Evolutionary conservation across 2,113 vertebrate species (phyloP).

Genomic region (Leucosticte australis): DNA sequence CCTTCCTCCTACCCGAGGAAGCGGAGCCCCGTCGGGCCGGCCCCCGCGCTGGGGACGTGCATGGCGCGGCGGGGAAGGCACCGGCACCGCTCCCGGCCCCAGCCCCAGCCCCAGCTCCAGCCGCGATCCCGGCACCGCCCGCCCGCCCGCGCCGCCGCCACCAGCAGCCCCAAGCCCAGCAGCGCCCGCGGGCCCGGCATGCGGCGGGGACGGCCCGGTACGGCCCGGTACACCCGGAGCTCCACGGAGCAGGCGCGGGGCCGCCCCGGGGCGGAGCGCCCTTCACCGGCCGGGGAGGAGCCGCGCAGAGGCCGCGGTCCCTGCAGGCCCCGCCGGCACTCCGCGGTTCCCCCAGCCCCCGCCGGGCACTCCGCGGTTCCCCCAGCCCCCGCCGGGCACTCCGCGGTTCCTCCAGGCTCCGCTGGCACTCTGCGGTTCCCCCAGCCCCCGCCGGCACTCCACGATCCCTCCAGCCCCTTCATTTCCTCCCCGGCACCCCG

Average conservation of each 20-base stretch:
- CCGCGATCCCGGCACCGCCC: background rate
- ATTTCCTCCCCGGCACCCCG: background rate
- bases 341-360: too few species aligned
- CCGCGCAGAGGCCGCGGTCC: rapidly evolving
- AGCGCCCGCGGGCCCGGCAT: background rate
- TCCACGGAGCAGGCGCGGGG: background rate
- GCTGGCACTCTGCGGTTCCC: too few species aligned
- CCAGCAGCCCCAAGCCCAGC: background rate
- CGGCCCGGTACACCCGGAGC: background rate
- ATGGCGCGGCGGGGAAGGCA: background rate
- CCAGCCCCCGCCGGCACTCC: too few species aligned
- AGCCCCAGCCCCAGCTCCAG: background rate
- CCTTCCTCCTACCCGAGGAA: background rate
- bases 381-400: too few species aligned
- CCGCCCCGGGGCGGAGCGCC: background rate
- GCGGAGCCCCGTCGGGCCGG: background rate
- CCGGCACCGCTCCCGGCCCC: background rate
- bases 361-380: too few species aligned
- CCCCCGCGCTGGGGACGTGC: background rate
- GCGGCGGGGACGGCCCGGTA: background rate
- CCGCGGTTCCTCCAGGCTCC: rapidly evolving
- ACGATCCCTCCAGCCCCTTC: background rate
- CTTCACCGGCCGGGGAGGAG: background rate
- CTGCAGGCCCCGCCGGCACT: rapidly evolving
- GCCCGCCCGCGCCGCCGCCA: background rate